These are phyloP conservation scores for Eumacrocentrus americanus DNA, from an alignment of 2,888 invertebrate genomes.

Conservation along the genomic window DNA sequence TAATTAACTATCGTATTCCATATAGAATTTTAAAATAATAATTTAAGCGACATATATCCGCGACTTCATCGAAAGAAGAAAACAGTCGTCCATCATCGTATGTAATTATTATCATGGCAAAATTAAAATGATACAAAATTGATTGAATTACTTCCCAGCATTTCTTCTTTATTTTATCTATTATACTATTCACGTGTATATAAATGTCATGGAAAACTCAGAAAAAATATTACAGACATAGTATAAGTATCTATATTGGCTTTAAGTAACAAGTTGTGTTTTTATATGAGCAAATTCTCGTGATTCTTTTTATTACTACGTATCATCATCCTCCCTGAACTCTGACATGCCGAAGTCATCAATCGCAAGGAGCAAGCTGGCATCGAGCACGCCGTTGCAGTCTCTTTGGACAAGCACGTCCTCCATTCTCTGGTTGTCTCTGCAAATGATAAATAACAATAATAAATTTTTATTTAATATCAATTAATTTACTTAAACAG, in stretches of 20 bases:
- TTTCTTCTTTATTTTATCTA: background rate
- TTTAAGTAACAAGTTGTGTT: background rate
- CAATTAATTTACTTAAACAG: too few relatives aligned
- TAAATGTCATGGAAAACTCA: background rate
- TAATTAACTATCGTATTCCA: too few relatives aligned
- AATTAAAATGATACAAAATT: too few relatives aligned
- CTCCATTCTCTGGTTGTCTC: conserved; percentile 69
- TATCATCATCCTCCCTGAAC: background rate
- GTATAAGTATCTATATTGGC: conserved; percentile 15
- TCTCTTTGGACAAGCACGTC: conserved; percentile 69
- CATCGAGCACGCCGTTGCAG: conserved; percentile 69
- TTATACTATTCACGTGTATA: background rate
- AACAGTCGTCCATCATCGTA: background rate
- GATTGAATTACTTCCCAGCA: background rate
- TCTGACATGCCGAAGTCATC: conserved; percentile 11
- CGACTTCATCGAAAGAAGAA: conserved; percentile 62
- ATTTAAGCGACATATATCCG: conserved; percentile 66
- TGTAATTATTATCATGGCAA: background rate
- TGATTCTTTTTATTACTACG: background rate
- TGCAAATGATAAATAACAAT: conserved; percentile 45
- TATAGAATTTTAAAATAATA: too few relatives aligned
- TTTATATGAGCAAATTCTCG: background rate
- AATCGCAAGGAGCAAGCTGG: conserved; percentile 55
- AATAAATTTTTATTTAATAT: background rate
- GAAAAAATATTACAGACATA: background rate